Evolutionary conservation across 2,888 invertebrate species (phyloP).

Genomic region (Agrochola litura): DNA sequence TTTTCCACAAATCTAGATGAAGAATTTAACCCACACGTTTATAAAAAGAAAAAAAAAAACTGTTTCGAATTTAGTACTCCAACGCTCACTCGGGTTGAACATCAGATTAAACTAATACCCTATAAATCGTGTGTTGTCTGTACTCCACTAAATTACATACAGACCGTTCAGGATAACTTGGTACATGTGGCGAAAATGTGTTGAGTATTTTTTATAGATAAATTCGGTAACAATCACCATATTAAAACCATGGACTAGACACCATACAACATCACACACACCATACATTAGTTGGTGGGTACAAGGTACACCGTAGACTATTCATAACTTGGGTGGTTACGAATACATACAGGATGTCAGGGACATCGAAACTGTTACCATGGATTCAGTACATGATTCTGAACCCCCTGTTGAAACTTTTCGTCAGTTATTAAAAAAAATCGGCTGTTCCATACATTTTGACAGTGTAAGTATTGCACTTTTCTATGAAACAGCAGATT

Average conservation of each 20-base stretch:
- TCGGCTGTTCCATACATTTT: no score
- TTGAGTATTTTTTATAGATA: background rate
- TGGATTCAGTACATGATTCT: no score
- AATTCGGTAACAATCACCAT: background rate
- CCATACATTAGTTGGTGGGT: background rate
- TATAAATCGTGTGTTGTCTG: conserved; percentile 56
- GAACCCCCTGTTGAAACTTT: no score
- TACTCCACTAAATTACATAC: conserved; percentile 53
- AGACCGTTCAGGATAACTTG: conserved; percentile 14
- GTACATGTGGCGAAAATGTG: background rate
- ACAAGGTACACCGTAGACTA: no score
- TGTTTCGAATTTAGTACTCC: conserved; percentile 40
- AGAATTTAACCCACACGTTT: conserved; percentile 17
- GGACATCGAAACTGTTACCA: no score
- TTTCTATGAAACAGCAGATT: no score
- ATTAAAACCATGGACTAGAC: no score
- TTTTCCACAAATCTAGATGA: conserved; percentile 12
- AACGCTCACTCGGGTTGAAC: conserved; percentile 32
- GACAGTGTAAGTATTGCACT: no score
- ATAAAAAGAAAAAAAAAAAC: conserved; percentile 2
- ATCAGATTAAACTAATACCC: conserved; percentile 53
- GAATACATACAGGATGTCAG: no score
- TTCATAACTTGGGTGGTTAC: no score
- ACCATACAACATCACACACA: background rate
- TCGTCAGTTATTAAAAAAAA: no score